Evolutionary conservation across 1,140 invertebrate genomes (phyloP).

Genomic region (Macrostomum lignano): DNA sequence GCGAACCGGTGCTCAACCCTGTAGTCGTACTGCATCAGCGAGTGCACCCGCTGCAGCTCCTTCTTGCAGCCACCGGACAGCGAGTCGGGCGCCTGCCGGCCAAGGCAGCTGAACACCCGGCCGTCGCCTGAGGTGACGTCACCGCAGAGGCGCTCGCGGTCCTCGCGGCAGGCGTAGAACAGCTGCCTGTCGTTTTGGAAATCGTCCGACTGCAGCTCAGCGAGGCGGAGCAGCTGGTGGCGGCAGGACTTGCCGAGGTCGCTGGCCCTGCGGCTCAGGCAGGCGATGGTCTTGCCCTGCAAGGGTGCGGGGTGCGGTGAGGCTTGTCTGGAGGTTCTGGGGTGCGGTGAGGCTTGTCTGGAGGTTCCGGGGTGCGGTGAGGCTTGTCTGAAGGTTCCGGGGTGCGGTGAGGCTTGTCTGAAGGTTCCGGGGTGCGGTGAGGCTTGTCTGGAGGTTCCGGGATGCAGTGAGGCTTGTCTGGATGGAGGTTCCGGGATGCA

Average conservation of each 20-base stretch:
- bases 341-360: too few relatives aligned
- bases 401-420: too few relatives aligned
- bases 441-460: too few relatives aligned
- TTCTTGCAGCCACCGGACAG: slow-evolving; percentile 31
- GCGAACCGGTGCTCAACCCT: too few relatives aligned
- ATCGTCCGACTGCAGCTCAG: slow-evolving; percentile 64
- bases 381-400: too few relatives aligned
- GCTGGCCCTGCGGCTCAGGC: slow-evolving; percentile 38
- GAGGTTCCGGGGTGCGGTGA: too few relatives aligned
- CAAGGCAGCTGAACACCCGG: slow-evolving; percentile 63
- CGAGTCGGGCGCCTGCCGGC: slow-evolving; percentile 48
- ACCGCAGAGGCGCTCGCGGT: slow-evolving; percentile 38
- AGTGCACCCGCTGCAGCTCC: not conserved
- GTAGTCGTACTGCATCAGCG: too few relatives aligned
- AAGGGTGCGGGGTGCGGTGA: too few relatives aligned
- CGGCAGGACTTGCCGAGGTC: slow-evolving; percentile 33
- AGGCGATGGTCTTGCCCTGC: slow-evolving; percentile 54
- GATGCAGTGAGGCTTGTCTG: too few relatives aligned
- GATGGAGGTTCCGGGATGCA: too few relatives aligned
- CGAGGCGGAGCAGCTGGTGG: slow-evolving; percentile 46
- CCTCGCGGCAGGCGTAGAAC: slow-evolving; percentile 57
- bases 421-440: too few relatives aligned
- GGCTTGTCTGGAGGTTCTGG: too few relatives aligned
- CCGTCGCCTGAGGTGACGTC: slow-evolving; percentile 34
- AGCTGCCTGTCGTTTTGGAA: slow-evolving; percentile 61